Conservation (phyloP, 2,888 invertebrate genomes). For the Molanna angustata region DNA sequence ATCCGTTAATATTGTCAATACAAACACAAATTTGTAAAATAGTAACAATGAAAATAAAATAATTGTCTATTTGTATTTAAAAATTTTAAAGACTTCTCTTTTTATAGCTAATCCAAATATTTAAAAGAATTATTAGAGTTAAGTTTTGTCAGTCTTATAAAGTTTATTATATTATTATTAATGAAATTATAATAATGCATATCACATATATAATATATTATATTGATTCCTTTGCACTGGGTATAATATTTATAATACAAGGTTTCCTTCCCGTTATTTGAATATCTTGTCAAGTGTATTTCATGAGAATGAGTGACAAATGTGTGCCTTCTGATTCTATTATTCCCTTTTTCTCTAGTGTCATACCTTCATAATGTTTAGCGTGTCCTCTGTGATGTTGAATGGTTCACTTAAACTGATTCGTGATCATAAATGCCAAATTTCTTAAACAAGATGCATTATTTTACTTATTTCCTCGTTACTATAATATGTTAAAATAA, state of each 20-base stretch:
- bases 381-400: too few species aligned
- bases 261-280: slow-evolving; percentile 23
- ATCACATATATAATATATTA: too few species aligned
- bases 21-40: too few species aligned
- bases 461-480: too few species aligned
- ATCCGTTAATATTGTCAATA: too few species aligned
- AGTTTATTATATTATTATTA: slow-evolving; percentile 27
- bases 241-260: slow-evolving; percentile 20
- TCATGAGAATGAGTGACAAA: slow-evolving; percentile 27
- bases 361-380: background rate
- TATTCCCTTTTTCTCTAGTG: slow-evolving; percentile 13
- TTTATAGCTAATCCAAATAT: slow-evolving; percentile 27
- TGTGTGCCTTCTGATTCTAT: slow-evolving; percentile 33
- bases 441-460: too few species aligned
- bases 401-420: too few species aligned
- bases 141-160: slow-evolving; percentile 28
- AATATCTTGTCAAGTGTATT: slow-evolving; percentile 23
- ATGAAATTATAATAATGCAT: slow-evolving; percentile 26
- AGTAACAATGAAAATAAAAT: slow-evolving; percentile 6
- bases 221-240: slow-evolving; percentile 28
- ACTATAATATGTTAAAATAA: too few species aligned
- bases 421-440: too few species aligned
- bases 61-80: slow-evolving; percentile 13
- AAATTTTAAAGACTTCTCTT: slow-evolving; percentile 29
- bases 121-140: slow-evolving; percentile 29